Evolutionary conservation across 1,140 invertebrate species (phyloP).

Genomic region (Agrypnia vestita): DNA sequence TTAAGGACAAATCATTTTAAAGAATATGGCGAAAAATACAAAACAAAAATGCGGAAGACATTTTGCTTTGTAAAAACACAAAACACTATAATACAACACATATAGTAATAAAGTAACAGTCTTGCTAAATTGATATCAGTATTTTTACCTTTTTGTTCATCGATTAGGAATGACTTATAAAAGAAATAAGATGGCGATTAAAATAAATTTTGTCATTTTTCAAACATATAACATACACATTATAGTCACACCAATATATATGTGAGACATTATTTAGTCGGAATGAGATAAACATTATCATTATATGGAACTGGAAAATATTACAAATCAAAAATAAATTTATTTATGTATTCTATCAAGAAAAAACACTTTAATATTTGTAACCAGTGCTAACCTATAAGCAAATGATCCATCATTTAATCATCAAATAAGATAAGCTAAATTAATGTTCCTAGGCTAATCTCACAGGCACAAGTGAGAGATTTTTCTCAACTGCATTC

Average conservation of each 20-base stretch:
- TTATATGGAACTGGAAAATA: too few species aligned
- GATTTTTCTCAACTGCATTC: too few species aligned
- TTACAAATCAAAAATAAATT: too few species aligned
- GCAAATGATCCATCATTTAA: too few species aligned
- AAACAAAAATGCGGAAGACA: background rate
- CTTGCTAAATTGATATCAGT: slow-evolving; percentile 61
- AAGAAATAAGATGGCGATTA: slow-evolving; percentile 62
- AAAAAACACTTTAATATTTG: too few species aligned
- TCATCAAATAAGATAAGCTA: too few species aligned
- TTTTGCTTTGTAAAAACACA: slow-evolving; percentile 44
- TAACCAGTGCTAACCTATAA: too few species aligned
- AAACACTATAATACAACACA: slow-evolving; percentile 57
- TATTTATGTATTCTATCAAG: too few species aligned
- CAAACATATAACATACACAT: slow-evolving; percentile 44
- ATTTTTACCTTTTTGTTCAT: slow-evolving; percentile 62
- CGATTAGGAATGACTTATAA: slow-evolving; percentile 62
- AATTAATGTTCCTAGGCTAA: too few species aligned
- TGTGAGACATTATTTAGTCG: too few species aligned
- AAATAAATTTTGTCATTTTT: slow-evolving; percentile 60
- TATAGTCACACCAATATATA: background rate
- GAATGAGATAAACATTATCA: too few species aligned
- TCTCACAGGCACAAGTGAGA: too few species aligned
- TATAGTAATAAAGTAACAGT: slow-evolving; percentile 56
- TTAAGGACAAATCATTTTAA: background rate
- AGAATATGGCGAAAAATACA: slow-evolving; percentile 8